These are phyloP conservation scores for Rhabdomys pumilio DNA, from an alignment of 2,797 vertebrate genomes.

Conservation along the genomic window DNA sequence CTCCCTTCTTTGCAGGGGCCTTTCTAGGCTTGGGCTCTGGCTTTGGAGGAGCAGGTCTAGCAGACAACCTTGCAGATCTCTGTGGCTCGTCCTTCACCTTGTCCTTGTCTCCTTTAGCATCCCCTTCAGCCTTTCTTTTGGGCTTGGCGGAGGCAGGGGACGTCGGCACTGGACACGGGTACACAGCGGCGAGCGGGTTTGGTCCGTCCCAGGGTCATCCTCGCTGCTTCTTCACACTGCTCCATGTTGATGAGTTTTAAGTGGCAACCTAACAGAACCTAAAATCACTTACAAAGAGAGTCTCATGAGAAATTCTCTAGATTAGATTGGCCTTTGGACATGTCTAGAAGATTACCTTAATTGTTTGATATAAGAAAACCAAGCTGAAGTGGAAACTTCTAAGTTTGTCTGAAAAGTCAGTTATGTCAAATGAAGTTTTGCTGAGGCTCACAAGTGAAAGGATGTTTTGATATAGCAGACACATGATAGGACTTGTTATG, in stretches of 20 bases:
- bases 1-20: too few species aligned
- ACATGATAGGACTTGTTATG: not conserved
- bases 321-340: not conserved
- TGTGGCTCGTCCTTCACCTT: too few species aligned
- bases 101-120: too few species aligned
- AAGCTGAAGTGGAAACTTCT: not conserved
- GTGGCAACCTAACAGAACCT: not conserved
- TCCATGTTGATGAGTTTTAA: not conserved
- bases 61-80: too few species aligned
- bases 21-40: too few species aligned
- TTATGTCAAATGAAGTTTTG: not conserved
- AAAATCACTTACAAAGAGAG: not conserved
- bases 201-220: too few species aligned
- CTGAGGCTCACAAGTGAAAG: not conserved
- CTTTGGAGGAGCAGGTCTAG: too few species aligned
- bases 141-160: too few species aligned
- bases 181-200: too few species aligned
- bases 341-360: not conserved
- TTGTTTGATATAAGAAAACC: not conserved
- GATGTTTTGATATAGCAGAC: not conserved
- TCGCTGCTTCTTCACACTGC: too few species aligned
- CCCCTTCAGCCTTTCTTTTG: too few species aligned
- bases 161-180: too few species aligned
- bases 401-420: not conserved
- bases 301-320: not conserved